phyloP scores from a whole-genome alignment of 2,113 vertebrate genomes.

The Salvelinus alpinus region DNA sequence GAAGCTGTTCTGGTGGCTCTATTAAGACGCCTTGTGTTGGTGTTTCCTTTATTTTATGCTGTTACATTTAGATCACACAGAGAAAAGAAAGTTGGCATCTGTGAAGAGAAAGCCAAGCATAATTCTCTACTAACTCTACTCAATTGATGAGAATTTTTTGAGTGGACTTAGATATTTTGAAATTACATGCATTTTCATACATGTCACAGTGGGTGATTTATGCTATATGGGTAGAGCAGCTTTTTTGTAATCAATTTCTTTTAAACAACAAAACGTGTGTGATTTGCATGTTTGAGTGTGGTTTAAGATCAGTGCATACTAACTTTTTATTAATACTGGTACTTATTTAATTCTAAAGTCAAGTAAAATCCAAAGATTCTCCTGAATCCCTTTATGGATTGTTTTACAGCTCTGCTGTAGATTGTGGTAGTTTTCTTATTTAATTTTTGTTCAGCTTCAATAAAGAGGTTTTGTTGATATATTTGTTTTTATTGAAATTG shows the following conservation, averaged over 20 bases:
- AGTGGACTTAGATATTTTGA: too few relatives aligned
- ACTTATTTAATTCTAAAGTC: not conserved
- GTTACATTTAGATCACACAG: too few relatives aligned
- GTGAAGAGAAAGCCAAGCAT: constrained; percentile 3
- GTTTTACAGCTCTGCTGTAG: not conserved
- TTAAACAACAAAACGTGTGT: not conserved
- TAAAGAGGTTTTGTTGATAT: constrained; percentile 25
- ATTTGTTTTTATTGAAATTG: constrained; percentile 17
- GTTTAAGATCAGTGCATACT: not conserved
- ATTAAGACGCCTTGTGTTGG: too few relatives aligned
- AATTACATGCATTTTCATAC: not conserved
- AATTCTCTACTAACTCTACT: too few relatives aligned
- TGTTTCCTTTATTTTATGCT: too few relatives aligned
- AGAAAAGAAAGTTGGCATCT: constrained; percentile 28
- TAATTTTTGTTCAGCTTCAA: constrained; percentile 47
- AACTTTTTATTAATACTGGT: not conserved
- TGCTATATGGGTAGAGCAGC: not conserved
- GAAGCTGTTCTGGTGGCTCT: too few relatives aligned
- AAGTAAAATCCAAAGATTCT: not conserved
- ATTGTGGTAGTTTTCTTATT: not conserved
- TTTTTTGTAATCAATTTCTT: not conserved
- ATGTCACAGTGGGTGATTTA: not conserved
- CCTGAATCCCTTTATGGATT: not conserved
- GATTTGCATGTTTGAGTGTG: not conserved
- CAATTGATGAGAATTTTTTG: too few relatives aligned